Evolutionary conservation across 2,888 invertebrate genomes (phyloP), one percentile per base, ranked within the genome.

Genomic region (Crocallis elinguaria): DNA sequence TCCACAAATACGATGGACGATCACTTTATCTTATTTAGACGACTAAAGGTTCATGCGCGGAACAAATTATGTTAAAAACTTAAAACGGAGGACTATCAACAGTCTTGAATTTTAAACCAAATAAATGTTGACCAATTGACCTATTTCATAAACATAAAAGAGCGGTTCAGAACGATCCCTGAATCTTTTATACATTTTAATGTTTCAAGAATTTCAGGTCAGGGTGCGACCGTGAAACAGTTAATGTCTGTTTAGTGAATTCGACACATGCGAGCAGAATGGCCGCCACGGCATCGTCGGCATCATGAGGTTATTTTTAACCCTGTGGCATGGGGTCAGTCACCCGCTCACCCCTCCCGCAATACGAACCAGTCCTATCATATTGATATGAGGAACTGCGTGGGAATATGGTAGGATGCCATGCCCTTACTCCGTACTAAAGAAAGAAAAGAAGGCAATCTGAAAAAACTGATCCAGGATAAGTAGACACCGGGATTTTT

Each of bases 191-290:
- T 43, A 50, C 30, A 33, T 42, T 54, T 58, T 30, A 49, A 67
- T 68, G 71, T 84, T 86, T 77, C 65, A 60, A 79, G 79, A 82
- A 87, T 84, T 77, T 78, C 85, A 87, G 89, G 90, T 88, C 89
- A 88, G 79, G 83, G 81, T 77, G 84, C 83, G 91, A 86, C 91
- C 90, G 77, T 91, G 91, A 91, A 90, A 89, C 87, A 87, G 83
- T 86, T 88, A 85, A 85, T 84, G 82, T 78, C 85, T 88, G 87
- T 88, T 88, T 87, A 87, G 86, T 88, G 82, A 88, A 90, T 89
- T 89, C 89, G 86, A 89, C 91, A 90, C 84, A 91, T 90, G 90
- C 82, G 82, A 88, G 79, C 90, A 88, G 90, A 90, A 89, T 87
- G 88, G 80, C 82, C 86, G 87, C 77, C 79, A 78, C 77, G 81